phyloP scores from a whole-genome alignment of 2,113 vertebrate genomes.

The Mystacornis crossleyi region DNA sequence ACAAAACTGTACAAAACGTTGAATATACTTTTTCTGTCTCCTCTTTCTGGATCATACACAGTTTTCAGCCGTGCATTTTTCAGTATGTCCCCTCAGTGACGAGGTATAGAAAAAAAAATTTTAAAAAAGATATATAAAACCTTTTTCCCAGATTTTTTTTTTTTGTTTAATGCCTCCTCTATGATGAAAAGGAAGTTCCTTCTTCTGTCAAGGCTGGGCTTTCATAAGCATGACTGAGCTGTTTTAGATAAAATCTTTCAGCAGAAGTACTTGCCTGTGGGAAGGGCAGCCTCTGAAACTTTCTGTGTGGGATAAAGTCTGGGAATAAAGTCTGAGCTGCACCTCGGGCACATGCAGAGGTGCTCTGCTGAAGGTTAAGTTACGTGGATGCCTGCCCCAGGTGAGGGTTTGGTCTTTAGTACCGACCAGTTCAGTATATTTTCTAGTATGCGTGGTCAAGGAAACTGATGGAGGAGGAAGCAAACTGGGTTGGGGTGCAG shows the following conservation, averaged over 20 bases:
- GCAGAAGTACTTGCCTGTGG: neutral
- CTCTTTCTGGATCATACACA: neutral
- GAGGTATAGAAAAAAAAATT: too few relatives aligned
- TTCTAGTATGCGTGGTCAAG: neutral
- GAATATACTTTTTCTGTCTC: neutral
- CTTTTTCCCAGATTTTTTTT: neutral
- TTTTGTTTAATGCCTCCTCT: neutral
- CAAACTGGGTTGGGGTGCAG: neutral
- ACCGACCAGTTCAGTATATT: neutral
- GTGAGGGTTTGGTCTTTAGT: neutral
- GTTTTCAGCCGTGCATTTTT: neutral
- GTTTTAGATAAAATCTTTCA: neutral
- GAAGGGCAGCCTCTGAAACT: neutral
- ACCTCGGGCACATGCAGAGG: neutral
- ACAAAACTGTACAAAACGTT: neutral
- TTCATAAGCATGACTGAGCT: neutral
- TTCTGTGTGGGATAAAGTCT: neutral
- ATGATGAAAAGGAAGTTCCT: neutral
- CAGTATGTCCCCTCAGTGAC: neutral
- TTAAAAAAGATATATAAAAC: too few relatives aligned
- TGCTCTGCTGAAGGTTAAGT: neutral
- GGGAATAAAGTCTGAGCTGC: neutral
- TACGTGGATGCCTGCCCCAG: fast-evolving
- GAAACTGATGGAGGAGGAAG: neutral
- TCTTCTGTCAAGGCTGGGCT: neutral